These are phyloP conservation scores for Crenichthys baileyi DNA, from an alignment of 2,797 vertebrate species.

Conservation along the genomic window DNA sequence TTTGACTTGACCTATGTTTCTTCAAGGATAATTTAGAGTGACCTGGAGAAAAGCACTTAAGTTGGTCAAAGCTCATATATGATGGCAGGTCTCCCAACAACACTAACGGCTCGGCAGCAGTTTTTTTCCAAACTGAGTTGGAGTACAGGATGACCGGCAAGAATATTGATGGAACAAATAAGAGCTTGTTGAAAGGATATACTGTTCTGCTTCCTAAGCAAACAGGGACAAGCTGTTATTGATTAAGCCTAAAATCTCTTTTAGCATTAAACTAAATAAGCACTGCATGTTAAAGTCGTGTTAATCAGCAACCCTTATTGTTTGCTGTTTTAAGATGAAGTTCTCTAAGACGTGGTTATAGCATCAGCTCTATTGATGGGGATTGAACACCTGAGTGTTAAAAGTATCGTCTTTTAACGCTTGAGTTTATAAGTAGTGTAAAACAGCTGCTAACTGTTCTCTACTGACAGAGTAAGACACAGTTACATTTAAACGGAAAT, in stretches of 20 bases:
- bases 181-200: not conserved
- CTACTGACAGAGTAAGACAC: not conserved
- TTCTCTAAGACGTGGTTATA: not conserved
- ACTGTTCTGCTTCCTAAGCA: not conserved
- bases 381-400: not conserved
- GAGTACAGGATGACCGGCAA: not conserved
- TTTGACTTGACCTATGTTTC: not conserved
- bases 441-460: not conserved
- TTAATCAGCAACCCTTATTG: constrained; percentile 2
- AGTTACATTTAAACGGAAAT: not conserved
- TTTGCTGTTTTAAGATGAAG: not conserved
- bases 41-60: not conserved
- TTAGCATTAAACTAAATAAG: not conserved
- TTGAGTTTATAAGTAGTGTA: not conserved
- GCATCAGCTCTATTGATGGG: not conserved
- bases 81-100: not conserved
- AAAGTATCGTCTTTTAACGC: not conserved
- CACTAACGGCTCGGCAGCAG: not conserved
- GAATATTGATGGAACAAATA: not conserved
- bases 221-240: not conserved
- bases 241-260: not conserved
- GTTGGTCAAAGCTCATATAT: not conserved
- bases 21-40: not conserved
- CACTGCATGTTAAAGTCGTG: not conserved
- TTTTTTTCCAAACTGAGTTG: not conserved